Percentiles rank a stretch among this genome's conserved stretches.
phyloP scores from a whole-genome alignment of 2,797 vertebrate genomes.

The Eupleurogrammus muticus region DNA sequence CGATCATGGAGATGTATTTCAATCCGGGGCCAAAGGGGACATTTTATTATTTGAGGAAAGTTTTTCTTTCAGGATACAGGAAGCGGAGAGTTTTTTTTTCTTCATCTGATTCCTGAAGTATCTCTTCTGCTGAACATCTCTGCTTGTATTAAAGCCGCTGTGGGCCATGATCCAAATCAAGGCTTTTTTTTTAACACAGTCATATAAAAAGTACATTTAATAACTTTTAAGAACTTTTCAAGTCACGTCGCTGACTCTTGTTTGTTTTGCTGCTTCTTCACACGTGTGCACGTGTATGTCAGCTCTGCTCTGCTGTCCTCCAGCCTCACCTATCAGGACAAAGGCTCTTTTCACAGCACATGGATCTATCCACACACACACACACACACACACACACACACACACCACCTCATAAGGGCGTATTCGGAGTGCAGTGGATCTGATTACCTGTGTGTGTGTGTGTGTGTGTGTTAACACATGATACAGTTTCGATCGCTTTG shows the following conservation, averaged over 20 bases:
- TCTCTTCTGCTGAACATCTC: too few relatives aligned
- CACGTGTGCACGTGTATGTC: conserved; percentile 18
- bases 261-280: neutral
- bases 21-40: neutral
- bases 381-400: conserved; percentile 38
- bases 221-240: neutral
- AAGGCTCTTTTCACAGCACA: conserved; percentile 73
- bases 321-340: conserved; percentile 70
- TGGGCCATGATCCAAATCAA: too few relatives aligned
- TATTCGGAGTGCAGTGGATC: conserved; percentile 65
- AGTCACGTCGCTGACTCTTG: neutral
- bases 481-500: conserved; percentile 21
- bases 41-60: neutral
- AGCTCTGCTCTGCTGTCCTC: conserved; percentile 52
- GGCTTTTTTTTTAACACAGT: neutral
- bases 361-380: conserved; percentile 18
- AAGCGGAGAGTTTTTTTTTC: too few relatives aligned
- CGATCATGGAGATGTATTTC: neutral
- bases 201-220: neutral
- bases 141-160: too few relatives aligned
- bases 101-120: too few relatives aligned
- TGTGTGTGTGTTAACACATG: neutral
- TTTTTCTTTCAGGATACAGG: neutral
- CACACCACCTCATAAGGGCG: conserved; percentile 57
- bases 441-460: conserved; percentile 53